Evolutionary conservation across 1,140 invertebrate species (phyloP), one percentile per base, ranked within the genome.

Genomic region (Hycleus phaleratus): DNA sequence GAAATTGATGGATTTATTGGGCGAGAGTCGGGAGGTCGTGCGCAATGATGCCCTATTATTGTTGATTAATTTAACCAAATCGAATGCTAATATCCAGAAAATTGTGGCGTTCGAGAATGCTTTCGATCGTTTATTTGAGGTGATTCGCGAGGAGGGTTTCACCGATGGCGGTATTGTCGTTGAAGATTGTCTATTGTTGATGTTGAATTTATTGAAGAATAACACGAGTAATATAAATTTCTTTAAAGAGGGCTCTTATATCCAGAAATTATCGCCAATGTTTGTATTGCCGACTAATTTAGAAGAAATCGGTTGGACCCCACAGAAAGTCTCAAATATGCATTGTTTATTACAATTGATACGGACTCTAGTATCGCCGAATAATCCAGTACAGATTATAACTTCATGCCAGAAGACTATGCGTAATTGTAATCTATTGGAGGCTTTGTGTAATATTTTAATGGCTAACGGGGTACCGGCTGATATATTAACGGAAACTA

Each of bases 81-180:
- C 87, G 4, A 98, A 99, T 79, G 90, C 93, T 0, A 97, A 97
- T 74, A 95, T 99, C 66, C 97, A 99, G 74, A 99, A 99, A 78
- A 98, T 99, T 68, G 94, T 99, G 3, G 97, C 95, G 0, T 99
- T 98, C 78, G 95, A 99, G 78, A 98, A 97, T 79, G 94, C 93
- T 0, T 99, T 98, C 75, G 95, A 98, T 76, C 82, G 90, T 62
- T 78, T 99, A 39, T 90, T 98, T 65, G 90, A 94, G 70, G 94
- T 99, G 32, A 92, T 99, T 25, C 78, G 77, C 1, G 86, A 91
- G 64, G 97, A 99, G 78, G 95, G 94, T 45, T 87, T 86, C 64
- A 87, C 89, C 24, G 93, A 98, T 77, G 96, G 95, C 50, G 95
- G 95, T 26, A 96, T 99, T 54, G 91, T 99, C 3, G 96, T 99